Base-by-base conservation (phyloP, 2,113 vertebrate species). In the Pampusana beccarii region DNA sequence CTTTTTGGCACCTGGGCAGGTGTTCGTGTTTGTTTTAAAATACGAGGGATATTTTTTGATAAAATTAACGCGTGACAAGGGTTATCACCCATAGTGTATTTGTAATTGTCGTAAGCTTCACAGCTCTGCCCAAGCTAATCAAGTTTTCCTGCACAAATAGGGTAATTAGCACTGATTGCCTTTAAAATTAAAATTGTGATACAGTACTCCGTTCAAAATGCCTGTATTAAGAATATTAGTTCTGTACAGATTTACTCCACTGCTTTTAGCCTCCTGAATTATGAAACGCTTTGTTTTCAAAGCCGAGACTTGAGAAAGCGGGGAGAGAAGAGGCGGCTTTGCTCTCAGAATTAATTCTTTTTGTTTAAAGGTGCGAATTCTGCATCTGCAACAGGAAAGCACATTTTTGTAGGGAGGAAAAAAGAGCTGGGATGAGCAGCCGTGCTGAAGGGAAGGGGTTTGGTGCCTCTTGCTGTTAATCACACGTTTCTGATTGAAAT, bases 401-500 rank as follows among this genome's bases (percentile, higher is more conserved):
- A 13, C 60, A 80, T 23, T 24, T 94, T 38, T 9, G 2, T 15
- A 56, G 46, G 54, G 34, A 19, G 26, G 33, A 29, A 34, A 29
- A 16, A 46, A 78, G 48, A 50, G 48, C 48, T 16, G 42, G 17
- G 42, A 44, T 50, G 21, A 24, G 46, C 23, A 38, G 5, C 2
- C 2, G 10, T 54, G 40, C 23, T 73, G 40, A 16, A 58, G 81
- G 74, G 57, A 54, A 61, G 24, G 67, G 53, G 88, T 95, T 61
- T 93, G 33, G 89, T 65, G 61, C 28, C 93, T 97, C 95, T 95
- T 54, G 81, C 97, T 92, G 62, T 82, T 89, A 80, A 93, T 93
- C 81, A 8, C 38, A 80, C 46, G 6, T 95, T 93, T 95, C 97
- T 92, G 24, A 88, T 95, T 90, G 97, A 93, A 72, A 96, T 97